A percentile compares a stretch with the other conserved stretches of the same genome.
phyloP scores from a whole-genome alignment of 2,888 invertebrate species.

The Andrena bucephala region DNA sequence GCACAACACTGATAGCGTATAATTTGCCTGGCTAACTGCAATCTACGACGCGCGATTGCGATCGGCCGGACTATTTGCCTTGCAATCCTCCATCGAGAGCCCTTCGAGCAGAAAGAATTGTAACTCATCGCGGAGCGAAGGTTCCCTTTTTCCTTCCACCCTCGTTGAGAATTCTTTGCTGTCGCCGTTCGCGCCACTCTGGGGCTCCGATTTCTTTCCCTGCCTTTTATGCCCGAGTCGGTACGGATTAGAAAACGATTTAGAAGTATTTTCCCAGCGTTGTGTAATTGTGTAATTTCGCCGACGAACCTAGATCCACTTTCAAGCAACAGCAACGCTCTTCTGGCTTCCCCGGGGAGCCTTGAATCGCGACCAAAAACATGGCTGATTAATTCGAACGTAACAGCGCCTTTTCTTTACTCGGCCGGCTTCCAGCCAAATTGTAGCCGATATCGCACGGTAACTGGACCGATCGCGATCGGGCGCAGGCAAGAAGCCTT shows the following conservation, averaged over 20 bases:
- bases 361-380: constrained; percentile 26
- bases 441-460: constrained; percentile 16
- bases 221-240: no score
- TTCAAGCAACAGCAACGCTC: not conserved
- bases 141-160: no score
- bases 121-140: no score
- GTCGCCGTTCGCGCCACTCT: no score
- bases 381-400: constrained; percentile 34
- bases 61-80: constrained; percentile 27
- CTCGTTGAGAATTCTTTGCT: no score
- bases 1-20: constrained; percentile 78
- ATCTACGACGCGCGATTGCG: constrained; percentile 38
- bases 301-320: constrained; percentile 16
- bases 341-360: not conserved
- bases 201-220: no score
- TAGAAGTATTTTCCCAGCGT: no score
- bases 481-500: constrained; percentile 5
- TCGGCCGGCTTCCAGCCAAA: not conserved
- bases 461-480: constrained; percentile 33
- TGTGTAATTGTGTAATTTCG: not conserved
- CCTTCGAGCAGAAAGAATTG: no score
- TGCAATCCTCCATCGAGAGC: not conserved
- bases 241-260: no score
- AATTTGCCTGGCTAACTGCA: constrained; percentile 72
- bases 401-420: constrained; percentile 4